phyloP scores from a whole-genome alignment of 2,113 vertebrate species.

The Erythrocercus mccallii region DNA sequence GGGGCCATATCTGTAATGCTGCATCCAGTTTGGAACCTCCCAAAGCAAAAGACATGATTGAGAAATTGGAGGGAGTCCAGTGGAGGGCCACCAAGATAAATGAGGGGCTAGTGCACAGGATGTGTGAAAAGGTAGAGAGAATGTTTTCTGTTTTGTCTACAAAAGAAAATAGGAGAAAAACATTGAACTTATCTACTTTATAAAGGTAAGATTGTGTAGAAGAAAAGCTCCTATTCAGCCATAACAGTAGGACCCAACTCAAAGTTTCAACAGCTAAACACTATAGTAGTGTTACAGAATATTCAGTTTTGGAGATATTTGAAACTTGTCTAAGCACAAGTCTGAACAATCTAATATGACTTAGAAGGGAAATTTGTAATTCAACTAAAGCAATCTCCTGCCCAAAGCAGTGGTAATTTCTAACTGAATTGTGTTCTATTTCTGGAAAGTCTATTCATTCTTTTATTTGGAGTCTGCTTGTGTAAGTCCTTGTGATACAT shows the following conservation, averaged over 20 bases:
- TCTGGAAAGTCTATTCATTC: background rate
- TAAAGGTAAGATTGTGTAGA: background rate
- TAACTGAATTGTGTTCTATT: background rate
- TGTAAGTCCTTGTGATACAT: background rate
- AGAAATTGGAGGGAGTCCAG: background rate
- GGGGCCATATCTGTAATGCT: background rate
- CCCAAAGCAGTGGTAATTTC: background rate
- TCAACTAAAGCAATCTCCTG: no score
- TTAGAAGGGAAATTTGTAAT: background rate
- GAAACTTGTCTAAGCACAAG: background rate
- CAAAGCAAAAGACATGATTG: background rate
- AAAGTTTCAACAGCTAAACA: background rate
- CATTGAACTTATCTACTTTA: background rate
- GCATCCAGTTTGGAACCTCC: fast-evolving
- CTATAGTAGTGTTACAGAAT: background rate
- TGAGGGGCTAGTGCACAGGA: background rate
- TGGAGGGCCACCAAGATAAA: background rate
- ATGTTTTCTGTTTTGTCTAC: background rate
- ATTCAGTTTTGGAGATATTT: background rate
- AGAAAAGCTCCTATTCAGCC: background rate
- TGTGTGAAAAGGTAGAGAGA: background rate
- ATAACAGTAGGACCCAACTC: background rate
- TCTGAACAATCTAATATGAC: background rate
- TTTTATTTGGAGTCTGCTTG: background rate
- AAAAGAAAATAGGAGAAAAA: background rate